Percentiles rank a stretch among this genome's conserved stretches.
Evolutionary conservation across 2,113 vertebrate species (phyloP).

Genomic region (Python bivittatus): DNA sequence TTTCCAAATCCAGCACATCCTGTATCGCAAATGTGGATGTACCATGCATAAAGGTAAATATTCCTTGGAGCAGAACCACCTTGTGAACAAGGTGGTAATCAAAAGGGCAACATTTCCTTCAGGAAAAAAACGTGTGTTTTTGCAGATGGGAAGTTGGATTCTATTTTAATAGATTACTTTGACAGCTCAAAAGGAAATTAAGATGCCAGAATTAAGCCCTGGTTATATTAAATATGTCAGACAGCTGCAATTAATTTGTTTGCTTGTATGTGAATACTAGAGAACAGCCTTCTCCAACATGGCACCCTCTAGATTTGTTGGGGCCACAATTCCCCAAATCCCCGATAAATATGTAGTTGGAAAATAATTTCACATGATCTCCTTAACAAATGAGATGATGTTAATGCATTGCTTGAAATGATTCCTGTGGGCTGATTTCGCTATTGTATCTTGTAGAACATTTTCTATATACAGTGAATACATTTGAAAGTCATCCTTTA

Average conservation of each 20-base stretch:
- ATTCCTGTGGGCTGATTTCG: background rate
- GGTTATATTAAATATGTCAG: conserved; percentile 20
- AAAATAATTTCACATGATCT: background rate
- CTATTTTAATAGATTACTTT: background rate
- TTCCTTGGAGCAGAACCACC: background rate
- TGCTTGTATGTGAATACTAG: background rate
- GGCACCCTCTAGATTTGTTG: too few species aligned
- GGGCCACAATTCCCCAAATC: too few species aligned
- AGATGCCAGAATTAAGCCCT: conserved; percentile 18
- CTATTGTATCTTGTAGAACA: background rate
- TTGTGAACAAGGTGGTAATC: background rate
- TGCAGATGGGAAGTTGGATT: conserved; percentile 15
- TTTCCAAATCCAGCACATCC: too few species aligned
- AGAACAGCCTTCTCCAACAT: background rate
- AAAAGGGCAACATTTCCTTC: background rate
- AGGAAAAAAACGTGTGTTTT: background rate
- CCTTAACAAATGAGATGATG: background rate
- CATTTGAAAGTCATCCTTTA: background rate
- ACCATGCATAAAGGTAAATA: background rate
- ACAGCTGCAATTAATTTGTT: conserved; percentile 16
- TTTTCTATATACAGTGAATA: background rate
- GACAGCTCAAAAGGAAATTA: conserved; percentile 21
- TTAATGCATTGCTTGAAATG: background rate
- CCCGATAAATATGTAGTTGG: too few species aligned
- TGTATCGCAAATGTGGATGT: too few species aligned